These are phyloP conservation scores for Oegoconia quadripuncta DNA, from an alignment of 2,888 invertebrate genomes.

Conservation along the genomic window DNA sequence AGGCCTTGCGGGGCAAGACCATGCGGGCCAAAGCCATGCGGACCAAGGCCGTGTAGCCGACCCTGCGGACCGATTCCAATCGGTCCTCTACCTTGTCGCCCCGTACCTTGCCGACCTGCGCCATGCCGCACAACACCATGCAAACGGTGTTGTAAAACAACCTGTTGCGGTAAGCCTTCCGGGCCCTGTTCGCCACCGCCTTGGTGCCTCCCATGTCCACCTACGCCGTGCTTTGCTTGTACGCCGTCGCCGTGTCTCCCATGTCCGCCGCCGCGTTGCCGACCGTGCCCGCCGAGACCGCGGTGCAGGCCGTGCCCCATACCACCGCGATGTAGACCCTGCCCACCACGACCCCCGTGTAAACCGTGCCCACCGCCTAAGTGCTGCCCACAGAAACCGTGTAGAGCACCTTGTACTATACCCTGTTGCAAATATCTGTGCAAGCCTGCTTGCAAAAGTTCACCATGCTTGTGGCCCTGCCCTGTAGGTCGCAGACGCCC, in stretches of 20 bases:
- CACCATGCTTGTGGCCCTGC: slow-evolving; percentile 55
- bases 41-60: slow-evolving; percentile 20
- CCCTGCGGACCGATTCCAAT: slow-evolving; percentile 17
- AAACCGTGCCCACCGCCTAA: slow-evolving; percentile 17
- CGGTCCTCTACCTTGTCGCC: slow-evolving; percentile 17
- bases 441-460: slow-evolving; percentile 40
- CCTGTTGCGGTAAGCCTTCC: slow-evolving; percentile 32
- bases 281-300: slow-evolving; percentile 17
- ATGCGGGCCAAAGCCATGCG: slow-evolving; percentile 1
- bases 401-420: slow-evolving; percentile 2
- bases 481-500: slow-evolving; percentile 44
- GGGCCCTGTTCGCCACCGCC: slow-evolving; percentile 18
- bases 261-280: slow-evolving; percentile 15
- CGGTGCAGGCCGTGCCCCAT: not conserved
- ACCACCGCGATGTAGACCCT: slow-evolving; percentile 17
- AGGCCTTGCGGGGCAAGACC: slow-evolving; percentile 15
- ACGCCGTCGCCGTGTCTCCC: slow-evolving; percentile 17
- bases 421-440: slow-evolving; percentile 26
- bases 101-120: slow-evolving; percentile 6
- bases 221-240: slow-evolving; percentile 20
- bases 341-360: slow-evolving; percentile 19
- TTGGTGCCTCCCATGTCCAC: slow-evolving; percentile 18
- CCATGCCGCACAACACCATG: slow-evolving; percentile 22
- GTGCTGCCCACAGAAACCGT: slow-evolving; percentile 10
- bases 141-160: slow-evolving; percentile 30